Evolutionary conservation across 2,888 invertebrate species (phyloP), one percentile per base, ranked within the genome.

Genomic region (Crepidodera aurea): DNA sequence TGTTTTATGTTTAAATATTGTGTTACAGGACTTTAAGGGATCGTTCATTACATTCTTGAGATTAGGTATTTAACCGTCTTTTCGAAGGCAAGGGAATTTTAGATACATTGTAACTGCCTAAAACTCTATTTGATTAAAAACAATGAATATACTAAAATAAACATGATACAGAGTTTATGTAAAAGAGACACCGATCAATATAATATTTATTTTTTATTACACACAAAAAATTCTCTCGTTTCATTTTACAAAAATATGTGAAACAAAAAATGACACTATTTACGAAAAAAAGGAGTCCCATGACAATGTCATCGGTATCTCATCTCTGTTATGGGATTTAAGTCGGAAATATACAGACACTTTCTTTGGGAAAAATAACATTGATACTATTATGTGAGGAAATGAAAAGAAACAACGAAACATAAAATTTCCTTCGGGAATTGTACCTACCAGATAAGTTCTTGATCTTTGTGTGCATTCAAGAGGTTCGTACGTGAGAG

Each of bases 331-430:
- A 34, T 34, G 34, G 34, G 34, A 34, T 46, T 46, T 27, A 32
- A 32, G 16, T 10, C 10, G 10, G 16, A 50, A 50, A 50, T 29
- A 50, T 10, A 50, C 6, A n/a, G 32, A 50, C 50, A 50, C 50
- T 50, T 50, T 50, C 50, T 32, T 32, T 16, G 29, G 16, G 32
- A 32, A 32, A 50, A 32, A 18, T 18, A 16, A 34, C 50, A 50
- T 50, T 50, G 50, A 50, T 51, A 22, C 37, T 37, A 37, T 37
- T 51, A 51, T 13, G 22, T 18, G 10, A 15, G n/a, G 15, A 37
- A 51, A 37, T 37, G 37, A 51, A 51, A 51, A 51, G 34, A 51
- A 50, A 50, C 50, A 32, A 29, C 34, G 32, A 51, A 51, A 19
- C 27, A 37, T 37, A 19, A 22, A 37, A 37, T 51, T 37, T 37